Evolutionary conservation across 2,113 vertebrate species (phyloP).

Genomic region (Oenanthe oenanthe): DNA sequence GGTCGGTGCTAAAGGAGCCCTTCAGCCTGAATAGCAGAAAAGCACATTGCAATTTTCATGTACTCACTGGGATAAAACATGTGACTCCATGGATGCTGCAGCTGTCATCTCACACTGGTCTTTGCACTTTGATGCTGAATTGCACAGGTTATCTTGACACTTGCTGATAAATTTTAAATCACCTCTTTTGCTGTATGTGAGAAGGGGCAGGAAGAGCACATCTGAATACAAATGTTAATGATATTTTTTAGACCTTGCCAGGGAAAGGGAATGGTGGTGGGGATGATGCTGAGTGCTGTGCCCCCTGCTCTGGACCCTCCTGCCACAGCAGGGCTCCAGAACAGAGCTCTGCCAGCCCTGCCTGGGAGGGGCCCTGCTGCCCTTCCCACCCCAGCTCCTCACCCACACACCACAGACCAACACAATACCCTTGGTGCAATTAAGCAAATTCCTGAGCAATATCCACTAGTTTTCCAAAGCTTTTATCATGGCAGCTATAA

Average conservation of each 20-base stretch:
- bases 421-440: neutral
- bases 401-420: neutral
- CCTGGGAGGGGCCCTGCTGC: neutral
- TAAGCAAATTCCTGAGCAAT: neutral
- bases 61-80: slow-evolving; percentile 59
- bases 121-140: slow-evolving; percentile 50
- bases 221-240: slow-evolving; percentile 38
- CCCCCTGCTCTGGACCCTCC: neutral
- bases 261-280: neutral
- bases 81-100: slow-evolving; percentile 42
- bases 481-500: neutral
- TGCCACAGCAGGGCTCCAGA: neutral
- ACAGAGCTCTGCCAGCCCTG: neutral
- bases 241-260: neutral
- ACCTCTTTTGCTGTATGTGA: slow-evolving; percentile 16
- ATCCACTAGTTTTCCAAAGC: neutral
- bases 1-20: slow-evolving; percentile 56
- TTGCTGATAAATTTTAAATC: slow-evolving; percentile 64
- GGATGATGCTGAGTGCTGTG: rapidly evolving
- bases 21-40: slow-evolving; percentile 63
- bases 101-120: slow-evolving; percentile 45
- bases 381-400: neutral
- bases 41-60: slow-evolving; percentile 61
- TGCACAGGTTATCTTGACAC: slow-evolving; percentile 63
- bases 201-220: slow-evolving; percentile 5